A percentile compares a stretch with the other conserved stretches of the same genome.
Conservation (phyloP, 2,888 invertebrate species). For the Unio pictorum region DNA sequence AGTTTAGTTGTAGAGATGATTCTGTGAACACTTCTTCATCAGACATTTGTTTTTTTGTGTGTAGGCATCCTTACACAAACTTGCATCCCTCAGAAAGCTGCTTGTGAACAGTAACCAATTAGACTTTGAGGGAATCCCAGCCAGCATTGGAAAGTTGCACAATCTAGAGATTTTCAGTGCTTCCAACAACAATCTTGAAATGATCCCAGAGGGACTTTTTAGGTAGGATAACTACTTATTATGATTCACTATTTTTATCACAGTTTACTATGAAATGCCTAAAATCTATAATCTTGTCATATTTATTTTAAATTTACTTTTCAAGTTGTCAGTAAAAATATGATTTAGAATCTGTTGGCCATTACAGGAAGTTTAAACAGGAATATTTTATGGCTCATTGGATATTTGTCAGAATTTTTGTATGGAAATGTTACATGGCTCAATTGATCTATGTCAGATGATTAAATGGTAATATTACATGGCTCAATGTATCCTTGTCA, state of each 20-base stretch:
- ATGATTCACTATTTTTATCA: not conserved
- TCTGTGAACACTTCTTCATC: too few species aligned
- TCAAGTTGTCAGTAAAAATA: too few species aligned
- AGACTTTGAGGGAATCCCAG: constrained; percentile 98
- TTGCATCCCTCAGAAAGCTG: constrained; percentile 85
- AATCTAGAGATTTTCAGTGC: constrained; percentile 96
- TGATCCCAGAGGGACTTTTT: constrained; percentile 98
- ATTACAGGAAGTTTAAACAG: too few species aligned
- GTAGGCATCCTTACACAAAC: constrained; percentile 85
- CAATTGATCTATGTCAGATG: too few species aligned
- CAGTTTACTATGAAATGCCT: not conserved
- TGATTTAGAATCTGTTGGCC: too few species aligned
- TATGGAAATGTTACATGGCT: too few species aligned
- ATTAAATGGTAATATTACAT: too few species aligned
- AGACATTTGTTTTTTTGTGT: too few species aligned
- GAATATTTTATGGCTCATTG: too few species aligned
- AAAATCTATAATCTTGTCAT: not conserved
- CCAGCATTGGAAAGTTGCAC: constrained; percentile 96
- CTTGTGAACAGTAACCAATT: constrained; percentile 96
- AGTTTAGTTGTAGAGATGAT: too few species aligned
- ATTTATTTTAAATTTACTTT: not conserved
- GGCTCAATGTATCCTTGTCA: too few species aligned
- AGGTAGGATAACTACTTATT: constrained; percentile 75
- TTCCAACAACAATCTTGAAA: constrained; percentile 94
- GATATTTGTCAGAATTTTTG: too few species aligned